Evolutionary conservation across 1,140 invertebrate species (phyloP), one percentile per base, ranked within the genome.

Genomic region (Calycopis cecrops): DNA sequence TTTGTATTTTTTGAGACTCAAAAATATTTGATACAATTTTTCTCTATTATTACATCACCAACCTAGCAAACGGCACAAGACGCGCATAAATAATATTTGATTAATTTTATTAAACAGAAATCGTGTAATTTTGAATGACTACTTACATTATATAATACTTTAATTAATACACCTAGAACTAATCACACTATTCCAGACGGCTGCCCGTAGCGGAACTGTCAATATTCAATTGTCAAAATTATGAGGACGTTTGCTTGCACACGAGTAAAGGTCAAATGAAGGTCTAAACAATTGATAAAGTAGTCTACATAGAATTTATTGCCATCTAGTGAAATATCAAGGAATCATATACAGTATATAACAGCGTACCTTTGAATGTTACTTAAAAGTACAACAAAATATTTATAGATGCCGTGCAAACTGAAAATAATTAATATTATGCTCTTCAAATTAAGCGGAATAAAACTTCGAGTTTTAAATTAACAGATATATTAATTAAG

Each of bases 241-340:
- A 61, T 62, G 60, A 71, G 63, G 62, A 63, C 60, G 57, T 59
- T 60, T 73, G 38, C 21, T 71, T 79, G 79, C 77, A 79, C 74
- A 81, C 68, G 71, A 70, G 49, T 28, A 84, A 82, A 86, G 83
- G 83, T 86, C 83, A 84, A 83, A 81, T 86, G 83, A 86, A 86
- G 83, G 83, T 71, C 80, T 74, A 54, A 59, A 72, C 18, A 34
- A 4, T 11, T 28, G 37, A 28, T 28, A 28, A 28, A 28, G 21
- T 28, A 28, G 21, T 28, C 21, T 28, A 28, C 21, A 28, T 28
- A 28, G 2, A 28, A 28, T 28, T 28, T 3, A 28, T 28, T 28
- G 21, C 21, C 21, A 28, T 28, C 21, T 28, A 28, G 21, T 2
- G 21, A 28, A 28, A 28, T 28, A 28, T 6, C 6, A 3, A 28